Evolutionary conservation across 2,113 vertebrate species (phyloP).

Genomic region (Danionella cerebrum): DNA sequence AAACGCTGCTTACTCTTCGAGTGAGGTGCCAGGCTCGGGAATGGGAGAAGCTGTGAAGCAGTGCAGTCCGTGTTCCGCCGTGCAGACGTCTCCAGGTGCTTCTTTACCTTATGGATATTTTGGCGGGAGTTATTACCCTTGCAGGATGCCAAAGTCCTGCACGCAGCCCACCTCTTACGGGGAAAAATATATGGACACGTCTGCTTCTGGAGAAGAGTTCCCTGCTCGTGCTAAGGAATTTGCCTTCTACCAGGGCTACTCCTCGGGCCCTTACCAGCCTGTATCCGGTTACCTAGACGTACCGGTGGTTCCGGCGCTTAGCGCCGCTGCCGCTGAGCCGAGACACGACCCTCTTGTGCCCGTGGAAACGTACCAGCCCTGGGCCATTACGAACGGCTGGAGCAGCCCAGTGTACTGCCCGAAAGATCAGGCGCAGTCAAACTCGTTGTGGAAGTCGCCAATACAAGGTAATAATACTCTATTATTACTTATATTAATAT

Average conservation of each 20-base stretch:
- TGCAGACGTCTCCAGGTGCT: conserved; percentile 83
- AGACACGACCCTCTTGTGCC: conserved; percentile 86
- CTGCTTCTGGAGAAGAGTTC: conserved; percentile 88
- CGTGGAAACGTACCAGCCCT: conserved; percentile 96
- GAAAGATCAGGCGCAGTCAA: conserved; percentile 90
- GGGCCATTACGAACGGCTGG: conserved; percentile 93
- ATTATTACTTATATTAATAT: background rate
- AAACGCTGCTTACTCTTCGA: conserved; percentile 73
- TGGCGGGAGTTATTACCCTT: conserved; percentile 93
- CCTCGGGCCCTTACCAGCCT: conserved; percentile 85
- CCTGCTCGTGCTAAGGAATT: conserved; percentile 90
- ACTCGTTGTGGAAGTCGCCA: conserved; percentile 90
- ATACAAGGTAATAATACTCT: conserved; percentile 74
- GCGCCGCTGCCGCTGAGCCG: conserved; percentile 80
- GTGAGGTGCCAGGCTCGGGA: conserved; percentile 78
- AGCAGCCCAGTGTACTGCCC: conserved; percentile 95
- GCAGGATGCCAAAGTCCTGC: conserved; percentile 90
- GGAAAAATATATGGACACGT: conserved; percentile 92
- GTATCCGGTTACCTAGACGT: conserved; percentile 93
- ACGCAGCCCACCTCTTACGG: conserved; percentile 83
- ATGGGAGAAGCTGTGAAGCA: conserved; percentile 91
- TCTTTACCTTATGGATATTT: conserved; percentile 96
- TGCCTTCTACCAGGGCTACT: conserved; percentile 95
- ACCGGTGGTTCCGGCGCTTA: conserved; percentile 85
- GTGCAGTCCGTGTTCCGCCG: conserved; percentile 90